Evolutionary conservation across 2,888 invertebrate genomes (phyloP).

Genomic region (Sarcophaga subvicina): DNA sequence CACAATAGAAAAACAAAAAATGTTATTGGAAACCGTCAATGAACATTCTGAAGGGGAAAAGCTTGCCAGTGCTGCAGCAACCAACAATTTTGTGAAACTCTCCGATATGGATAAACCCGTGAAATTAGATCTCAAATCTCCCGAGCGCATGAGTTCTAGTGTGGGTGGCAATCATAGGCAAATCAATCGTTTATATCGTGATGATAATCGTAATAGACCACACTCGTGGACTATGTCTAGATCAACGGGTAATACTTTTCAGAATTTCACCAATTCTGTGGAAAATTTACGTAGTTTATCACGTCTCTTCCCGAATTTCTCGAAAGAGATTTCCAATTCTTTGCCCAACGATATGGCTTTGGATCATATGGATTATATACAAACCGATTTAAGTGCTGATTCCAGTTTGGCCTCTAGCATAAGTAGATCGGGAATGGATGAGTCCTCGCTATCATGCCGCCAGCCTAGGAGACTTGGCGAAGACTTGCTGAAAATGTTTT

Average conservation of each 20-base stretch:
- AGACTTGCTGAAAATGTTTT: slow-evolving; percentile 94
- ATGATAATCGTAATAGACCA: slow-evolving; percentile 81
- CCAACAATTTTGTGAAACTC: slow-evolving; percentile 86
- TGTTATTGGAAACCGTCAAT: slow-evolving; percentile 80
- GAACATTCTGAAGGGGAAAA: slow-evolving; percentile 79
- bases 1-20: slow-evolving; percentile 81
- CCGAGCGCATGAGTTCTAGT: slow-evolving; percentile 80
- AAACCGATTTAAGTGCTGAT: slow-evolving; percentile 83
- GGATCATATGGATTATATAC: slow-evolving; percentile 82
- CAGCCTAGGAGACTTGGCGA: slow-evolving; percentile 89
- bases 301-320: slow-evolving; percentile 85
- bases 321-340: slow-evolving; percentile 81
- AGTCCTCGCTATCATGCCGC: slow-evolving; percentile 81
- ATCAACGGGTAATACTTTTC: slow-evolving; percentile 83
- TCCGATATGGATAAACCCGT: slow-evolving; percentile 90
- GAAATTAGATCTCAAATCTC: slow-evolving; percentile 82
- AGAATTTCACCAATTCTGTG: slow-evolving; percentile 84
- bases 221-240: slow-evolving; percentile 84
- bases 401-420: slow-evolving; percentile 84
- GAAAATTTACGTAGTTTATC: slow-evolving; percentile 84
- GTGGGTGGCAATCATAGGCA: slow-evolving; percentile 79
- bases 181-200: slow-evolving; percentile 79
- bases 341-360: slow-evolving; percentile 80
- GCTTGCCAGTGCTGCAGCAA: slow-evolving; percentile 78
- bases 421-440: slow-evolving; percentile 84